phyloP scores from a whole-genome alignment of 2,113 vertebrate species.

The Eptesicus fuscus region DNA sequence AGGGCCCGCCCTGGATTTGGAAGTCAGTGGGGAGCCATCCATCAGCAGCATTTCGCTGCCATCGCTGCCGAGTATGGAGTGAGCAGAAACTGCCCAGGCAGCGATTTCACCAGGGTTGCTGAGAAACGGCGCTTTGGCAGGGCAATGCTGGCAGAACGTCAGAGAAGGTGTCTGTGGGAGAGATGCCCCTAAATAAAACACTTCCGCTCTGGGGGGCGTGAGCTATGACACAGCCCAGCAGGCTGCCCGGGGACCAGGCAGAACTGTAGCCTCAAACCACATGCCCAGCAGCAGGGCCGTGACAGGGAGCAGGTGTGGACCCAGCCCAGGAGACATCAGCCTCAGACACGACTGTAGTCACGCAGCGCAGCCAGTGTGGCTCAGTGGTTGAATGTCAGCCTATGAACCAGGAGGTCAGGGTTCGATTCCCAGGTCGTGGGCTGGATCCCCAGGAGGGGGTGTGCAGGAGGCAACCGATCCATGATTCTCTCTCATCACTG shows the following conservation, averaged over 20 bases:
- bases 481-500: too few species aligned
- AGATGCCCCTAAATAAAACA: not conserved
- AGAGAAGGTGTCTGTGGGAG: accelerated
- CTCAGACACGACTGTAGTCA: not conserved
- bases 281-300: too few species aligned
- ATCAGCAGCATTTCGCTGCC: not conserved
- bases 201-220: accelerated
- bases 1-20: not conserved
- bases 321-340: not conserved
- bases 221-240: not conserved
- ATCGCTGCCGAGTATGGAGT: accelerated
- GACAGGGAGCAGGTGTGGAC: not conserved
- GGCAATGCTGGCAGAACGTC: accelerated
- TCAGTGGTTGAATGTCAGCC: too few species aligned
- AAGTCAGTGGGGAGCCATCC: not conserved
- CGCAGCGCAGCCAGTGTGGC: too few species aligned
- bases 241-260: too few species aligned
- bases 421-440: too few species aligned
- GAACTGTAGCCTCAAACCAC: not conserved
- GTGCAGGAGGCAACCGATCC: too few species aligned
- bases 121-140: not conserved
- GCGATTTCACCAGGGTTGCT: not conserved
- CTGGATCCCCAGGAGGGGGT: too few species aligned
- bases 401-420: too few species aligned
- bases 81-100: not conserved